Evolutionary conservation across 2,113 vertebrate genomes (phyloP).

Genomic region (Galbula dea): DNA sequence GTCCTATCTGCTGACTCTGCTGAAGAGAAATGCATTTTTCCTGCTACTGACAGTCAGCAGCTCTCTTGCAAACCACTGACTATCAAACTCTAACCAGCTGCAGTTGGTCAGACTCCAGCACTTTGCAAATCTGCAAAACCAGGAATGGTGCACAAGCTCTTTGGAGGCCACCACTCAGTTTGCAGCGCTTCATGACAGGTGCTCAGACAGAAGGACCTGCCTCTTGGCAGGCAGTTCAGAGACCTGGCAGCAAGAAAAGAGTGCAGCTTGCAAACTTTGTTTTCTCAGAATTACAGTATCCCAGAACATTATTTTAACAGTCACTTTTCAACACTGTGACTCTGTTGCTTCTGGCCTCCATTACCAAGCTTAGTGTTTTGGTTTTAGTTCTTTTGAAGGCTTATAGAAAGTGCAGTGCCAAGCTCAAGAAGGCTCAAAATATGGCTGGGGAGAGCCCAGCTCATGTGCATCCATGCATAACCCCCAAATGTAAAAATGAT

Average conservation of each 20-base stretch:
- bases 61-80: not conserved
- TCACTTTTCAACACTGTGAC: not conserved
- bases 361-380: not conserved
- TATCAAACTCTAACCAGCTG: not conserved
- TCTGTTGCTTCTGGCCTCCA: not conserved
- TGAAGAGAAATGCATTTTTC: not conserved
- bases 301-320: not conserved
- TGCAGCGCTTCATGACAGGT: not conserved
- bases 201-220: slow-evolving; percentile 36
- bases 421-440: not conserved
- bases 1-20: not conserved
- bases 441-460: not conserved
- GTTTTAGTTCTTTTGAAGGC: not conserved
- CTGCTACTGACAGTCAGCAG: not conserved
- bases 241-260: not conserved
- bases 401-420: not conserved
- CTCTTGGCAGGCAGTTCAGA: not conserved
- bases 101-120: no score
- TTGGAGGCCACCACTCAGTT: not conserved
- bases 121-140: not conserved
- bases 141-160: not conserved
- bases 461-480: not conserved
- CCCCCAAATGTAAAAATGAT: not conserved
- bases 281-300: not conserved
- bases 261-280: not conserved